phyloP scores from a whole-genome alignment of 2,797 vertebrate species.

The Cheirogaleus major region DNA sequence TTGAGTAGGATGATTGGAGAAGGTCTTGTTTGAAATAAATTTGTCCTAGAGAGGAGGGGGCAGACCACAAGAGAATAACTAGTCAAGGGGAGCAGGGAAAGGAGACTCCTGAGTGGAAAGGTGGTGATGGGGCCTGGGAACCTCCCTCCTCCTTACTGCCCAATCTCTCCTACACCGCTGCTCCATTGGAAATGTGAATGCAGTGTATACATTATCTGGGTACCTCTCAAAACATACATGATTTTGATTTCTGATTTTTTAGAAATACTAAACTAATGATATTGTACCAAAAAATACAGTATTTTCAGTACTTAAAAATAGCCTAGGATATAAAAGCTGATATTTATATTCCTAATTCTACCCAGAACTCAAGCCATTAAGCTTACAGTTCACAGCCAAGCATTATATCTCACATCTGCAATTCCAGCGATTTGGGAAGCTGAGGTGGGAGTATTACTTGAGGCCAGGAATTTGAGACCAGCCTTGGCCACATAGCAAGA shows the following conservation, averaged over 20 bases:
- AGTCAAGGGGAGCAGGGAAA: not conserved
- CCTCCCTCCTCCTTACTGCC: not conserved
- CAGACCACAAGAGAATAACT: not conserved
- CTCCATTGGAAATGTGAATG: slow-evolving; percentile 1
- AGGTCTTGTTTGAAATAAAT: not conserved
- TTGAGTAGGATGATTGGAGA: not conserved
- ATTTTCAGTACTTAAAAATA: slow-evolving; percentile 5
- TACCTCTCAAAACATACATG: not conserved
- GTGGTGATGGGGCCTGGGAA: not conserved
- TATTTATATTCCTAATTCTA: not conserved
- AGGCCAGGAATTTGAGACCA: not conserved
- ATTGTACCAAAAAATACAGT: slow-evolving; percentile 3
- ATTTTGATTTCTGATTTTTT: not conserved
- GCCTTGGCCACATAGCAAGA: too few relatives aligned
- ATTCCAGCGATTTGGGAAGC: not conserved
- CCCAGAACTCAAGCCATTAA: not conserved
- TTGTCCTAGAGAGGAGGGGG: not conserved
- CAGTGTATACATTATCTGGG: not conserved
- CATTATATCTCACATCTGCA: not conserved
- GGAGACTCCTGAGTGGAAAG: not conserved
- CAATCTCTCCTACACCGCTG: not conserved
- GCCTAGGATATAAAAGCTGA: not conserved
- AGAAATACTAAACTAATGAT: not conserved
- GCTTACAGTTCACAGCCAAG: not conserved
- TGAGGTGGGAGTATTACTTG: not conserved